Evolutionary conservation across 2,888 invertebrate genomes (phyloP).

Genomic region (Cerastis leucographa): DNA sequence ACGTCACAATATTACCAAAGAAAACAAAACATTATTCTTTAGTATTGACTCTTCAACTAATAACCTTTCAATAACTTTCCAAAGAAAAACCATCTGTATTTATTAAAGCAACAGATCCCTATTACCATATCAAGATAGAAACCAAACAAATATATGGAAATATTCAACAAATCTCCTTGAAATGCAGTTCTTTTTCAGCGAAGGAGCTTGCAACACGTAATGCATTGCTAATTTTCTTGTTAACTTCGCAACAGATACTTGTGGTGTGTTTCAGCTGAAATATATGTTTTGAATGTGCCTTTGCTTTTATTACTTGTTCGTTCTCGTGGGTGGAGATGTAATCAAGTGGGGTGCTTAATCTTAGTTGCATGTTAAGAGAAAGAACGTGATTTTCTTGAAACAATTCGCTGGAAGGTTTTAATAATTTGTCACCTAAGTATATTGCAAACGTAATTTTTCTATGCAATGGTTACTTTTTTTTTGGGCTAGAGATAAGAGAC

Average conservation of each 20-base stretch:
- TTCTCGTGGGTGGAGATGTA: not conserved
- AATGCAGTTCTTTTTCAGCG: slow-evolving; percentile 57
- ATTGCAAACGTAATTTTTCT: no score
- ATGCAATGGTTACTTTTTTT: no score
- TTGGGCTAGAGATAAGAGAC: no score
- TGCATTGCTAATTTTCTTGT: slow-evolving; percentile 69
- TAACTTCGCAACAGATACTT: slow-evolving; percentile 59
- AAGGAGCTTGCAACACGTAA: slow-evolving; percentile 56
- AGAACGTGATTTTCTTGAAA: not conserved
- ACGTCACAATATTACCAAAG: not conserved
- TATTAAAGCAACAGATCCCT: slow-evolving; percentile 32
- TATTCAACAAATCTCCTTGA: slow-evolving; percentile 37
- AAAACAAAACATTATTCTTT: not conserved
- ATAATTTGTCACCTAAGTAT: no score
- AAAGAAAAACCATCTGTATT: not conserved
- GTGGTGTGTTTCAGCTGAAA: slow-evolving; percentile 26
- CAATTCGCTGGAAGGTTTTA: no score
- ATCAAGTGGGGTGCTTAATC: not conserved
- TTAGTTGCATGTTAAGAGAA: not conserved
- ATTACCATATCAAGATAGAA: slow-evolving; percentile 33
- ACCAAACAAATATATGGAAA: slow-evolving; percentile 52
- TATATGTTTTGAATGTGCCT: slow-evolving; percentile 31
- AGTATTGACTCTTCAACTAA: not conserved
- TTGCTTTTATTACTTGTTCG: slow-evolving; percentile 11
- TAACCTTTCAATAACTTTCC: not conserved